Evolutionary conservation across 1,140 invertebrate genomes (phyloP).

Genomic region (Orchesella cincta): DNA sequence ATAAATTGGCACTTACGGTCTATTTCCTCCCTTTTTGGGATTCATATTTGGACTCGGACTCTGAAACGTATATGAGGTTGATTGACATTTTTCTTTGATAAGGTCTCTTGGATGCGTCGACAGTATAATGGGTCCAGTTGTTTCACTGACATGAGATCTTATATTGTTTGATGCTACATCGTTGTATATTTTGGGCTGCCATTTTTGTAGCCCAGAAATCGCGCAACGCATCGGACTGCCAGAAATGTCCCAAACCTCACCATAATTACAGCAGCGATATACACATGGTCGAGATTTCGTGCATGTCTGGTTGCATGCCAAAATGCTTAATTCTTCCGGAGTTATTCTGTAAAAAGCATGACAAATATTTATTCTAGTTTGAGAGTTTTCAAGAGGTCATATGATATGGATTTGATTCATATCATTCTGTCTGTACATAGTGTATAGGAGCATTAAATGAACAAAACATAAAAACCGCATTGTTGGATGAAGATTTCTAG

Average conservation of each 20-base stretch:
- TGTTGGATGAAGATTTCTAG: too few species aligned
- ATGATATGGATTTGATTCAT: too few species aligned
- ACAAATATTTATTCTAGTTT: too few species aligned
- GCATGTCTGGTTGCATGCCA: conserved; percentile 1
- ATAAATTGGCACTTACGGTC: neutral
- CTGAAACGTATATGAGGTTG: neutral
- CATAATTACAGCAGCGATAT: conserved; percentile 12
- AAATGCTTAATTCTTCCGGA: neutral
- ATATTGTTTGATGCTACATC: neutral
- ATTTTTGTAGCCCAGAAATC: neutral
- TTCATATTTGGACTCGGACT: neutral
- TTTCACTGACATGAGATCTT: neutral
- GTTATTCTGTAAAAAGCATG: neutral
- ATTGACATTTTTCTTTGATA: neutral
- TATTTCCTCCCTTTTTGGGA: neutral
- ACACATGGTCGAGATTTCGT: neutral
- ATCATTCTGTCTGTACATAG: too few species aligned
- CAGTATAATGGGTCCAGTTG: neutral
- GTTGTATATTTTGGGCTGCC: neutral
- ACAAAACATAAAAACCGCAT: too few species aligned
- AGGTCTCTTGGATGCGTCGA: neutral
- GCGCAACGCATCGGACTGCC: neutral
- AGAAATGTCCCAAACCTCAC: conserved; percentile 14
- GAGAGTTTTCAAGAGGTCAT: too few species aligned
- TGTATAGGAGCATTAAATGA: neutral